Evolutionary conservation across 2,797 vertebrate genomes (phyloP), one percentile per base, ranked within the genome.

Genomic region (Anomalospiza imberbis): DNA sequence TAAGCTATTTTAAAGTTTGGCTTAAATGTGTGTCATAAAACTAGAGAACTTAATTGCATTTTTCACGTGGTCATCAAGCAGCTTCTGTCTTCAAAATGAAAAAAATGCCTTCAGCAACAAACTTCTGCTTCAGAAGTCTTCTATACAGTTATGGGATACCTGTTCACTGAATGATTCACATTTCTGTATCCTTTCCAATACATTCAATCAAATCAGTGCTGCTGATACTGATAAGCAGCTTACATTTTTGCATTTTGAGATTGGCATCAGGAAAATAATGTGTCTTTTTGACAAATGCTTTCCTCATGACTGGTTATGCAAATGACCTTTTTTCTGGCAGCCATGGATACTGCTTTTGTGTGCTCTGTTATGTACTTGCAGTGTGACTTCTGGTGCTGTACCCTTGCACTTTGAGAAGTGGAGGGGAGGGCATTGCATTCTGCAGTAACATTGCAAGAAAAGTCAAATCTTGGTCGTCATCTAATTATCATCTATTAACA

Each of bases 231-330:
- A 34, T 91, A 83, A 77, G 68, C 72, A 85, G 65, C 29, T 88
- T 95, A 72, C 45, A 63, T 83, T 75, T 84, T 68, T 51, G 50
- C 50, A 78, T 94, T 88, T 93, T 72, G 66, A 90, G 62, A 74
- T 31, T 51, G 44, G 7, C 78, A 85, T 73, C 36, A 48, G 85
- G 81, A 78, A 78, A 65, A 73, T 40, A 61, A 85, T 87, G 11
- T 70, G 13, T 85, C 45, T 85, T 93, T 89, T 65, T 81, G 54
- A 68, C 61, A 73, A 85, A 91, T 25, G 9, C 57, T 88, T 88
- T 77, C 32, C 57, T 42, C 34, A 7, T 61, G 70, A 47, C 50
- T 75, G 47, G 48, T 88, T 88, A 90, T 81, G 76, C 54, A 94
- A 90, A 90, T 74, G 32, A 11, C 18, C 7, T 68, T 70, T 92